Conservation (phyloP, 1,140 invertebrate genomes). For the Drosophila sproati region DNA sequence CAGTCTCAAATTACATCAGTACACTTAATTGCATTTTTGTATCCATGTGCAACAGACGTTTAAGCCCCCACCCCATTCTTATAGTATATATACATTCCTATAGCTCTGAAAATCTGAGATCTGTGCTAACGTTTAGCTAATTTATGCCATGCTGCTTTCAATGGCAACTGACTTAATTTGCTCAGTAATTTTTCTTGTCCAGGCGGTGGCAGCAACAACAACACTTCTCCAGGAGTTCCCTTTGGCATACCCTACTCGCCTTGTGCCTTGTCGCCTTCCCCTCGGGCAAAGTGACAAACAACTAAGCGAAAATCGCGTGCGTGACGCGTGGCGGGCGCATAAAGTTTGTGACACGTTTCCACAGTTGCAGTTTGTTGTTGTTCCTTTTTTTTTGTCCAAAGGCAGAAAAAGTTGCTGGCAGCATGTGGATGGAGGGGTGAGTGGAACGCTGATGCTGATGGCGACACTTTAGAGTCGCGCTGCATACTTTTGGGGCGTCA, state of each 20-base stretch:
- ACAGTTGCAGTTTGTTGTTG: slow-evolving; percentile 69
- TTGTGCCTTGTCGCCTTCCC: background rate
- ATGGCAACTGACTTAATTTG: slow-evolving; percentile 76
- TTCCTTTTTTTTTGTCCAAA: slow-evolving; percentile 33
- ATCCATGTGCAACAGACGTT: slow-evolving; percentile 4
- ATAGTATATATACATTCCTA: background rate
- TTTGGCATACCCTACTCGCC: background rate
- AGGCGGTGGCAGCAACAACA: slow-evolving; percentile 25
- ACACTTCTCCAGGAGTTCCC: background rate
- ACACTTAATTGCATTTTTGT: too few species aligned
- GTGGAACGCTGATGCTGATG: slow-evolving; percentile 39
- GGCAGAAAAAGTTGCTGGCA: slow-evolving; percentile 58
- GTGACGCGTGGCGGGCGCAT: slow-evolving; percentile 79
- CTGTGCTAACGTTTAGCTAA: slow-evolving; percentile 39
- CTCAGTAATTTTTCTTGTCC: slow-evolving; percentile 64
- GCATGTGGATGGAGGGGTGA: slow-evolving; percentile 3
- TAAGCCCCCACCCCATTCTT: background rate
- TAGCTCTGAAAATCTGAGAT: slow-evolving; percentile 49
- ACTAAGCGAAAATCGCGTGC: slow-evolving; percentile 82
- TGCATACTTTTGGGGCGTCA: slow-evolving; percentile 76
- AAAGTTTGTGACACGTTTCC: slow-evolving; percentile 81
- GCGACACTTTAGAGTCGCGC: slow-evolving; percentile 75
- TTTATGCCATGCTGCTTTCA: slow-evolving; percentile 61
- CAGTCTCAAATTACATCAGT: too few species aligned
- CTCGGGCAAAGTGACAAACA: slow-evolving; percentile 73